Base-by-base conservation (phyloP, 30 jellyfish, hydroid and myxozoan species). In the Morbakka virulenta region DNA sequence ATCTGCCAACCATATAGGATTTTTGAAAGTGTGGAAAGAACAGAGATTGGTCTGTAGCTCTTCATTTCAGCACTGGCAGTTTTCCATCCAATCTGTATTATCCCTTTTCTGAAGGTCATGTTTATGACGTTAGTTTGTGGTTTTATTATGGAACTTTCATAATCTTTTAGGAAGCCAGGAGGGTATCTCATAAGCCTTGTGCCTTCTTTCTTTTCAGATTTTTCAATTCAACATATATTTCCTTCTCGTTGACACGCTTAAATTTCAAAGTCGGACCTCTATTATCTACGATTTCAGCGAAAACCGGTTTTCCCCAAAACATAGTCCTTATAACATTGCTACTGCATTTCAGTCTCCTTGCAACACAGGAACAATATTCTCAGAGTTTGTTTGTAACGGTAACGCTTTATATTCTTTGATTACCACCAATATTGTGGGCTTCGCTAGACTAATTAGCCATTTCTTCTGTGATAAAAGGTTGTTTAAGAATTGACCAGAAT, bases 31-130 rank as follows among this genome's bases (percentile, higher is more conserved):
- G 91, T 35, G 12, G 90, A 62, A 61, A 81, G 89, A 69, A 61
- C 87, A 36, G 85, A 83, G 36, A 83, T 83, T 52, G 95, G 90
- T 74, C 95, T 62, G 63, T 83, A 83, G 78, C 74, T 83, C 13
- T 73, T 80, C 30, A 74, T 36, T 32, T 64, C 83, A 50, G 95
- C 6, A 13, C 74, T 83, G 35, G 95, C 95, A 74, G 73, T 64
- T 83, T 83, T 83, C 95, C 92, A 83, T 21, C 75, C 91, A 26
- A 28, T 33, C 50, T 85, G 91, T 51, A 74, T 49, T 24, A 64
- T 64, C 77, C 85, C 87, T 77, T 63, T 63, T 2, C 62, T 63
- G n/a, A 77, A 49, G 27, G 81, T 62, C 67, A 64, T 77, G 89
- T 77, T 77, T 3, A 77, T 77, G 28, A 77, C 73, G 73, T 62